These are phyloP conservation scores for Bradysia coprophila DNA, from an alignment of 1,140 invertebrate genomes.

Conservation along the genomic window DNA sequence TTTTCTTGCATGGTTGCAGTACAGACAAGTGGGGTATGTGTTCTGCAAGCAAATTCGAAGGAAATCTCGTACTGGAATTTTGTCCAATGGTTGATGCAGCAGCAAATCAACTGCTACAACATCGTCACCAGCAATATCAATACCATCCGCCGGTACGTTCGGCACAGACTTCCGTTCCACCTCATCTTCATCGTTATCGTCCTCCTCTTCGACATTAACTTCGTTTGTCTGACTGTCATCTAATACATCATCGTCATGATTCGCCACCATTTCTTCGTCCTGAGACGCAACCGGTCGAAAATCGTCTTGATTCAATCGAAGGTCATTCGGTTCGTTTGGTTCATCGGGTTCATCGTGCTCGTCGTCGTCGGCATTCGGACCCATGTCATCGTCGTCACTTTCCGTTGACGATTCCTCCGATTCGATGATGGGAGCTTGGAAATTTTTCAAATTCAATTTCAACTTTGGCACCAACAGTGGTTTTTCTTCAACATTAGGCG, in stretches of 20 bases:
- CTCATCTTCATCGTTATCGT: slow-evolving; percentile 5
- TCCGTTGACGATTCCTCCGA: slow-evolving; percentile 18
- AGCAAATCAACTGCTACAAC: slow-evolving; percentile 47
- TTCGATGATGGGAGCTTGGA: slow-evolving; percentile 20
- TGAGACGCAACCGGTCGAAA: too few species aligned
- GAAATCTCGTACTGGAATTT: slow-evolving; percentile 45
- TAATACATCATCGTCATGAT: not conserved
- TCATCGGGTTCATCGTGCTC: not conserved
- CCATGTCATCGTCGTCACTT: slow-evolving; percentile 10
- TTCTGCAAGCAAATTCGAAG: slow-evolving; percentile 49
- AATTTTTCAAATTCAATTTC: slow-evolving; percentile 27
- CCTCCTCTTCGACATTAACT: not conserved
- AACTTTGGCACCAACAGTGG: slow-evolving; percentile 27
- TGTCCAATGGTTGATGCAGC: slow-evolving; percentile 50
- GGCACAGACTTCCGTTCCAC: slow-evolving; percentile 13
- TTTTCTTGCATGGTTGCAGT: slow-evolving; percentile 63
- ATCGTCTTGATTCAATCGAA: not conserved
- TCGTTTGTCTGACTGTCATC: not conserved
- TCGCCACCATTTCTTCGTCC: too few species aligned
- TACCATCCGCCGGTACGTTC: slow-evolving; percentile 8
- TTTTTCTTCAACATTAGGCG: slow-evolving; percentile 10
- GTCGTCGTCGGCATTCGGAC: not conserved
- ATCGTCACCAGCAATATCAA: slow-evolving; percentile 35
- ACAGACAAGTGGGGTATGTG: slow-evolving; percentile 49
- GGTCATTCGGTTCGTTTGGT: not conserved